A percentile compares a stretch with the other conserved stretches of the same genome.
These are phyloP conservation scores for Trissolcus brochymenae DNA, from an alignment of 2,888 invertebrate genomes.

Conservation along the genomic window DNA sequence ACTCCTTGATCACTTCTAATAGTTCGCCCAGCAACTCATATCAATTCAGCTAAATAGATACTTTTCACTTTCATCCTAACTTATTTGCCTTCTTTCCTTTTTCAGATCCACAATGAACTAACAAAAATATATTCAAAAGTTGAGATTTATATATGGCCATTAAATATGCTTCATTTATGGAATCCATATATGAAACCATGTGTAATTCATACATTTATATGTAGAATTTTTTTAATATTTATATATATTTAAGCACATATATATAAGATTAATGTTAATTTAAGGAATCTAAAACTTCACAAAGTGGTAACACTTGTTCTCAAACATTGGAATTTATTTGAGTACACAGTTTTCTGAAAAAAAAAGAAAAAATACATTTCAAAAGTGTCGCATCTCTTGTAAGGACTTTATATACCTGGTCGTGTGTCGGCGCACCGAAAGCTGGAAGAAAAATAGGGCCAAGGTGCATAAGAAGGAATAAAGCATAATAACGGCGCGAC, in stretches of 20 bases:
- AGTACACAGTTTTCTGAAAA: slow-evolving; percentile 18
- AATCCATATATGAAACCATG: too few relatives aligned
- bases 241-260: too few relatives aligned
- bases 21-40: slow-evolving; percentile 9
- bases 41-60: slow-evolving; percentile 12
- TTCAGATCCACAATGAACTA: too few relatives aligned
- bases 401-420: slow-evolving; percentile 59
- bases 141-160: too few relatives aligned
- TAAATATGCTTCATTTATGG: too few relatives aligned
- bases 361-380: slow-evolving; percentile 26
- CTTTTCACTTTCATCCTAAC: too few relatives aligned
- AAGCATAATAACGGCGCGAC: slow-evolving; percentile 51
- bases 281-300: too few relatives aligned
- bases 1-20: slow-evolving; percentile 26
- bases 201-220: too few relatives aligned
- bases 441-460: slow-evolving; percentile 36
- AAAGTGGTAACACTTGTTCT: slow-evolving; percentile 41
- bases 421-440: slow-evolving; percentile 61
- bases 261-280: too few relatives aligned
- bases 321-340: slow-evolving; percentile 47
- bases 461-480: slow-evolving; percentile 43
- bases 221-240: too few relatives aligned
- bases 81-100: too few relatives aligned
- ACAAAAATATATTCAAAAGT: too few relatives aligned
- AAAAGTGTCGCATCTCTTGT: slow-evolving; percentile 19